Evolutionary conservation across 1,140 invertebrate species (phyloP), one percentile per base, ranked within the genome.

Genomic region (Pachypeltis micranthus): DNA sequence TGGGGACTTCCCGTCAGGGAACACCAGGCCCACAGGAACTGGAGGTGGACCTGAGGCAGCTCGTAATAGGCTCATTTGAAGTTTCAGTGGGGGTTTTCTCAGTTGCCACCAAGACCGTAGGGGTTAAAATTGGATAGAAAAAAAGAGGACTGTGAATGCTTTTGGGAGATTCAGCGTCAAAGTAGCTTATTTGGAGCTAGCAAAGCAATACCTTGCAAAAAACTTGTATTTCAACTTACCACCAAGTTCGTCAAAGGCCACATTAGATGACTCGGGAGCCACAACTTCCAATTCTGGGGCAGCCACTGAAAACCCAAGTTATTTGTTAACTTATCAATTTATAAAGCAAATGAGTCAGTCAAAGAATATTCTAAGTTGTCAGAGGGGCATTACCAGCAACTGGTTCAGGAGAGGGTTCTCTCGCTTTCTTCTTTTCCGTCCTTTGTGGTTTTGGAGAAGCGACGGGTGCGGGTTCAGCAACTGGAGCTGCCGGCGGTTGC

Each of bases 221-320:
- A 63, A 44, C 29, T 3, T 16, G 3, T 3, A n/a, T n/a, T 39
- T 10, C 21, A 21, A 51, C 47, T 74, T 77, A 85, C 84, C 85
- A 74, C 82, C 83, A 65, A 85, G 74, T 75, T 86, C 83, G 74
- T 86, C 83, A 74, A 85, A 85, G 23, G 74, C 82, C 34, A 74
- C 68, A 61, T 68, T 64, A 14, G 63, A 60, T 56, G 27, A 28
- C 39, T 24, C 14, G 3, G 54, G 14, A 12, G 29, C 23, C 4
- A 21, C 12, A 4, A 21, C 19, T 21, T 51, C 47, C 4, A 51
- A 10, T 51, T 51, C 47, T 4, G 47, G 47, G 4, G 47, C 47
- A 51, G 47, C 47, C 12, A 21, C 47, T 51, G 21, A 21, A 51
- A 51, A 7, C n/a, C n/a, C n/a, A n/a, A n/a, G n/a, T n/a, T n/a